These are phyloP conservation scores for Leptopterna dolabrata DNA, from an alignment of 2,888 invertebrate species.

Conservation along the genomic window DNA sequence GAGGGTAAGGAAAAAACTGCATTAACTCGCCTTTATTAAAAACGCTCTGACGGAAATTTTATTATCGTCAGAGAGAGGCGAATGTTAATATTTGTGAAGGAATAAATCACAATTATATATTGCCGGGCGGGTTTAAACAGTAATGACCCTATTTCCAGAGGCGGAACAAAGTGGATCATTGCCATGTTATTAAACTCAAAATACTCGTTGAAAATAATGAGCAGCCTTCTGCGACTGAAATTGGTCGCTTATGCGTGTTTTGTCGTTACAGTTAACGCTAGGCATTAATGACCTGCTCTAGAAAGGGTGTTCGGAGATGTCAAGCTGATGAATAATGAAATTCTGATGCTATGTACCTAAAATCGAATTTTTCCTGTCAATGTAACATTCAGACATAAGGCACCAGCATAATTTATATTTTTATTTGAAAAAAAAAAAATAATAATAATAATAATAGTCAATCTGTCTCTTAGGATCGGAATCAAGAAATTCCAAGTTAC, in stretches of 20 bases:
- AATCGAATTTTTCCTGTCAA: too few relatives aligned
- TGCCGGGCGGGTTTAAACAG: background rate
- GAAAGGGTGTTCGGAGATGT: background rate
- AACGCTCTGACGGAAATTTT: background rate
- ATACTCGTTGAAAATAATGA: constrained; percentile 7
- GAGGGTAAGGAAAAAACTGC: background rate
- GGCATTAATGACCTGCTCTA: background rate
- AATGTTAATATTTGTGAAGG: constrained; percentile 7
- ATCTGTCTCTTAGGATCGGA: too few relatives aligned
- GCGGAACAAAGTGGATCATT: constrained; percentile 24
- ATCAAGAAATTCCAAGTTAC: too few relatives aligned
- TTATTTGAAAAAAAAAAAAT: too few relatives aligned
- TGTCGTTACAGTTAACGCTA: background rate
- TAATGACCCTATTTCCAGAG: background rate
- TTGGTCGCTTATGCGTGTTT: background rate
- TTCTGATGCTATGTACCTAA: too few relatives aligned
- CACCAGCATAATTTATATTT: too few relatives aligned
- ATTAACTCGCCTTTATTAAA: background rate
- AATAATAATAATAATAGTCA: too few relatives aligned
- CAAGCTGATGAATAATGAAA: background rate
- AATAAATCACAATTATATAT: constrained; percentile 26
- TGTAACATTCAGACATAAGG: too few relatives aligned
- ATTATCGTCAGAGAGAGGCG: background rate
- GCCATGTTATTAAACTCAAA: constrained; percentile 11
- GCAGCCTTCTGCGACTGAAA: background rate